A percentile compares a stretch with the other conserved stretches of the same genome.
Evolutionary conservation across 2,113 vertebrate species (phyloP).

Genomic region (Halichoerus grypus): DNA sequence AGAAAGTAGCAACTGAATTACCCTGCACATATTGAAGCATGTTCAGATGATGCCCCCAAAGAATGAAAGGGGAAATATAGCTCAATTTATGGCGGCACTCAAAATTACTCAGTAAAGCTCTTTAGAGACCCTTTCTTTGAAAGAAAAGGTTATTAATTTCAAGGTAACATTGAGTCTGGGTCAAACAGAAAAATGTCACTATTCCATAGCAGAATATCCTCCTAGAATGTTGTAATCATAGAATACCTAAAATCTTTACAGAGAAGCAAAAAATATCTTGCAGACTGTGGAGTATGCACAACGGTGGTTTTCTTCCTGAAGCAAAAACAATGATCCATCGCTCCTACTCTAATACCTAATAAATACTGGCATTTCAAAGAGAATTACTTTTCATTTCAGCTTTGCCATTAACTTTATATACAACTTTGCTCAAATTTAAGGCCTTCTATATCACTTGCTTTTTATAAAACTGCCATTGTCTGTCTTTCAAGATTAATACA

Average conservation of each 20-base stretch:
- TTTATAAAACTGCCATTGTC: not conserved
- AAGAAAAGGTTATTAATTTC: conserved; percentile 50
- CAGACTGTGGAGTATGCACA: not conserved
- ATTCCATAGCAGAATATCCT: conserved; percentile 1
- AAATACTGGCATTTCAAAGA: not conserved
- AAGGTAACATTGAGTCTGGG: conserved; percentile 29
- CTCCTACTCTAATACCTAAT: not conserved
- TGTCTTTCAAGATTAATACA: not conserved
- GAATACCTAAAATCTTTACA: not conserved
- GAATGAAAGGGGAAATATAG: not conserved
- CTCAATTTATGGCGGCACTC: conserved; percentile 22
- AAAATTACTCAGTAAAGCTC: conserved; percentile 32
- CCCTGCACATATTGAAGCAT: not conserved
- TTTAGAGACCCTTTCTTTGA: conserved; percentile 48
- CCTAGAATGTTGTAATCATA: not conserved
- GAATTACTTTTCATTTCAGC: not conserved
- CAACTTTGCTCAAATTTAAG: not conserved
- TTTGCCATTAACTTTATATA: conserved; percentile 10
- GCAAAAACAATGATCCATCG: not conserved
- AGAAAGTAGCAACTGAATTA: not conserved
- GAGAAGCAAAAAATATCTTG: not conserved
- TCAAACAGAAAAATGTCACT: conserved; percentile 33
- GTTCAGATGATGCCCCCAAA: not conserved
- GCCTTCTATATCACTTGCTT: not conserved
- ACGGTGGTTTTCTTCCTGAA: not conserved